Percentiles rank a stretch among this genome's conserved stretches.
These are phyloP conservation scores for Cavia aperea DNA, from an alignment of 2,113 vertebrate genomes.

Conservation along the genomic window DNA sequence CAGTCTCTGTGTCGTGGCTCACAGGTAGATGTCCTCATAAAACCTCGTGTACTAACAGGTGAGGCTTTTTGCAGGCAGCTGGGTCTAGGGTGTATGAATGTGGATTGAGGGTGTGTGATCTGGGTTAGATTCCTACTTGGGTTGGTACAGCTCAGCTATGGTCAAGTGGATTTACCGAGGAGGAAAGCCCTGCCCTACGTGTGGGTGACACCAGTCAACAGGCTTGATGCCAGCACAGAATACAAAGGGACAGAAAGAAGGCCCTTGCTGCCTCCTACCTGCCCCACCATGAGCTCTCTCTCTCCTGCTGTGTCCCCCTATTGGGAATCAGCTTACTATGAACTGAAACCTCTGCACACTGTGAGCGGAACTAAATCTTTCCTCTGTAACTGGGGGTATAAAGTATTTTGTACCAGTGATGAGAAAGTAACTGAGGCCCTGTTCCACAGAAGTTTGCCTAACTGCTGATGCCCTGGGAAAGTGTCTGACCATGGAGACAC, in stretches of 20 bases:
- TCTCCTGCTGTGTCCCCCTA: not conserved
- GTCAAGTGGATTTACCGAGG: not conserved
- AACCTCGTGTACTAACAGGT: not conserved
- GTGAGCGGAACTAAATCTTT: not conserved
- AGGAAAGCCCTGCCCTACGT: not conserved
- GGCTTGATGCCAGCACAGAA: not conserved
- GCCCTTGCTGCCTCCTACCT: not conserved
- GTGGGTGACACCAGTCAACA: too few species aligned
- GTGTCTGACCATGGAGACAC: too few species aligned
- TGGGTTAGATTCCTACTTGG: not conserved
- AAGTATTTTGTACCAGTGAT: not conserved
- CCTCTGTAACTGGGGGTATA: not conserved
- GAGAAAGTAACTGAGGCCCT: not conserved
- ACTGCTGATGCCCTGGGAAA: fast-evolving
- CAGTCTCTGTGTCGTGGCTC: not conserved
- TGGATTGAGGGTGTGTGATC: not conserved
- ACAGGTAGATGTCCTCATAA: not conserved
- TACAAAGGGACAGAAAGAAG: not conserved
- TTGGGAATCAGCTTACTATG: not conserved
- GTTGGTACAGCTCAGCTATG: not conserved
- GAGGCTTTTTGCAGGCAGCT: not conserved
- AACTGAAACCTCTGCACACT: not conserved
- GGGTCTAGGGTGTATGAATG: not conserved
- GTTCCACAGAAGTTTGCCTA: too few species aligned
- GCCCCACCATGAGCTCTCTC: not conserved